Base-by-base conservation (phyloP, 1,140 invertebrate genomes). In the Calosoma granatense region DNA sequence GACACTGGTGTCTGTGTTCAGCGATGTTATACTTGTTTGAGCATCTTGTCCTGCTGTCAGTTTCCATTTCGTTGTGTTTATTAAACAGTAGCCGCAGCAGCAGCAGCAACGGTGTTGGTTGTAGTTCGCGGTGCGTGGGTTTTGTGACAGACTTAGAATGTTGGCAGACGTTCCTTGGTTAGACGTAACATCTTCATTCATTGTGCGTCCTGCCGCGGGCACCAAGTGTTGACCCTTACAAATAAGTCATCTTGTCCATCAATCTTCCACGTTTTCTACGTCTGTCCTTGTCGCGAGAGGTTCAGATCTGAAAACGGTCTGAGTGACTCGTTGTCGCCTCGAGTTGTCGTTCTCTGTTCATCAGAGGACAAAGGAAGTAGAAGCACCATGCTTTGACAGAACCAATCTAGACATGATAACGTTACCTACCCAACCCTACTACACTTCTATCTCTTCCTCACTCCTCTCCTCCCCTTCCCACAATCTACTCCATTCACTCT, bases 401-500 rank as follows among this genome's bases (percentile, higher is more conserved):
- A 47, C 41, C 41, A 47, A 47, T 47, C 41, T 47, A 47, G 41
- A 47, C 41, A 47, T 47, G 41, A 47, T 47, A 47, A 47, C 41
- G 41, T 47, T 47, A 47, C 41, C 41, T 6, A 4, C 17, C 41
- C 26, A 6, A 36, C 26, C n/a, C 26, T 36, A 4, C 17, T 47
- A 17, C 15, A 9, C 41, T 9, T 17, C 41, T 12, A 6, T 17
- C 17, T 47, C 17, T 4, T 47, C 17, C 41, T 17, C 9, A 11
- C 3, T 11, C 41, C 17, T 47, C 41, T 47, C 9, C 15, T 12
- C 3, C 41, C 3, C 41, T 17, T 12, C 9, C 41, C 17, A 12
- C 6, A 47, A 12, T 9, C 17, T 47, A 47, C 17, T 4, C 9
- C 9, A 47, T 47, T 47, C n/a, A n/a, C 26, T 6, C 26, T 9